phyloP scores from a whole-genome alignment of 1,140 invertebrate genomes.

The Delia radicum region DNA sequence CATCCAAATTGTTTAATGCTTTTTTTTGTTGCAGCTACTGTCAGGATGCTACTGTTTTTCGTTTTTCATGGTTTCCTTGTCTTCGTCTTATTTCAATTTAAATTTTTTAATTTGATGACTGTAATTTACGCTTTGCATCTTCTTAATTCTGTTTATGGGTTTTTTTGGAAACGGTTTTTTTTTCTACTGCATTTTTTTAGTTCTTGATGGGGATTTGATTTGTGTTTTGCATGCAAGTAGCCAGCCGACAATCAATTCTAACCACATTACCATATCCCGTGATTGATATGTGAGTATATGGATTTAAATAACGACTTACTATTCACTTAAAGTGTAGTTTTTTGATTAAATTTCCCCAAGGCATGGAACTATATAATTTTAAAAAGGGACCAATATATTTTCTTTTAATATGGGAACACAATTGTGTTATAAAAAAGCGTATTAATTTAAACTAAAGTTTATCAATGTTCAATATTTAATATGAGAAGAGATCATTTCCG shows the following conservation, averaged over 20 bases:
- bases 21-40: background rate
- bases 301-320: background rate
- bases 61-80: background rate
- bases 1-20: constrained; percentile 1
- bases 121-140: background rate
- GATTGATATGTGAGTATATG: background rate
- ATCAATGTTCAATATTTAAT: too few species aligned
- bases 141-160: background rate
- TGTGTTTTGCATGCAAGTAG: background rate
- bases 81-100: background rate
- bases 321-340: background rate
- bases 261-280: constrained; percentile 3
- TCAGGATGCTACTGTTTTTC: background rate
- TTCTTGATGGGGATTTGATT: background rate
- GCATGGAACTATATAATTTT: too few species aligned
- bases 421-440: too few species aligned
- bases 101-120: constrained; percentile 1
- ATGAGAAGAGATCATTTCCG: too few species aligned
- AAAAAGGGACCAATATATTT: too few species aligned
- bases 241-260: background rate
- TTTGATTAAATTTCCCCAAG: too few species aligned
- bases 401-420: too few species aligned
- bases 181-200: background rate
- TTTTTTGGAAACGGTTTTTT: background rate
- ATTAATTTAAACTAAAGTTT: too few species aligned